Percentiles rank a stretch among this genome's conserved stretches.
Evolutionary conservation across 1,140 invertebrate species (phyloP).

Genomic region (Conus betulinus): DNA sequence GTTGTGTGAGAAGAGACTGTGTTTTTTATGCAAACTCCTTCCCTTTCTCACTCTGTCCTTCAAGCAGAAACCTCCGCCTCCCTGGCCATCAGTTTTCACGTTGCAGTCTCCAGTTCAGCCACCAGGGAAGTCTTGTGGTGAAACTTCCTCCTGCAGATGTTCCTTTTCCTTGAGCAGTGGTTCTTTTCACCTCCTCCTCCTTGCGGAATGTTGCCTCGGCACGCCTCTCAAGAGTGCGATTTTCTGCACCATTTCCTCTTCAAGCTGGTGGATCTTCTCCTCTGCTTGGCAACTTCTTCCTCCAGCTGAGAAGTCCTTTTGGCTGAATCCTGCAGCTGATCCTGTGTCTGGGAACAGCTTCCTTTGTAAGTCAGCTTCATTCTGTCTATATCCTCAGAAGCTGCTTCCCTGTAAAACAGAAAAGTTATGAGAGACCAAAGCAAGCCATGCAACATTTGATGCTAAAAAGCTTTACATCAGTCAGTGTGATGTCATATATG

Average conservation of each 20-base stretch:
- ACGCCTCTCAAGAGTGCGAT: slow-evolving; percentile 3
- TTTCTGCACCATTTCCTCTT: slow-evolving; percentile 28
- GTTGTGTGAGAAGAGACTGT: slow-evolving; percentile 51
- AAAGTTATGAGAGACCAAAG: neutral
- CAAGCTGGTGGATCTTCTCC: slow-evolving; percentile 8
- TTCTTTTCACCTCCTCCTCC: slow-evolving; percentile 43
- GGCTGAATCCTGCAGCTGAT: neutral
- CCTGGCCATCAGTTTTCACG: slow-evolving; percentile 44
- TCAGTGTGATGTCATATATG: too few species aligned
- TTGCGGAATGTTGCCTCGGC: slow-evolving; percentile 39
- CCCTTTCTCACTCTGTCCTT: slow-evolving; percentile 53
- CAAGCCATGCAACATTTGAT: neutral
- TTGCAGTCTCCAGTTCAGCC: slow-evolving; percentile 44
- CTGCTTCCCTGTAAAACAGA: slow-evolving; percentile 8
- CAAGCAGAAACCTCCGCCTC: slow-evolving; percentile 49
- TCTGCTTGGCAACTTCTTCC: neutral
- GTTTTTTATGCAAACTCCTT: slow-evolving; percentile 52
- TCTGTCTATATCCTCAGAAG: neutral
- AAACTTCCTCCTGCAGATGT: slow-evolving; percentile 27
- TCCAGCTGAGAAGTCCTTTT: neutral
- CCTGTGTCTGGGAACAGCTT: neutral
- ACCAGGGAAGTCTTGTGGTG: slow-evolving; percentile 3
- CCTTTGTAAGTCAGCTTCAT: neutral
- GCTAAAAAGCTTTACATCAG: neutral
- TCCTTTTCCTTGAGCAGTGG: slow-evolving; percentile 16